Evolutionary conservation across 1,140 invertebrate species (phyloP).

Genomic region (Drosophila tani): DNA sequence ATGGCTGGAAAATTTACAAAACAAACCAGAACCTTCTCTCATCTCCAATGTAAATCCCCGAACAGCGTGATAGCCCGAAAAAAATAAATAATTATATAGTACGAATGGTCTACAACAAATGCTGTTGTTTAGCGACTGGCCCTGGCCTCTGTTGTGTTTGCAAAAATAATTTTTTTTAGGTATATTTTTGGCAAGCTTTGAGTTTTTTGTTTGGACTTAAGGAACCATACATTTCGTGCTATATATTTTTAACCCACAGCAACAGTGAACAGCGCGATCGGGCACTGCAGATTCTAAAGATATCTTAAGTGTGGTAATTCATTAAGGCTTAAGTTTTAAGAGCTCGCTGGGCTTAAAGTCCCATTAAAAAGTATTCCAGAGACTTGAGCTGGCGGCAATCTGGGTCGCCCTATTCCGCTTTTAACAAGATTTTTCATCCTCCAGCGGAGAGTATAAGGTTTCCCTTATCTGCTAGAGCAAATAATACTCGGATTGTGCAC

Average conservation of each 20-base stretch:
- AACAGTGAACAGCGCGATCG: not conserved
- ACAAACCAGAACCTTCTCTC: not conserved
- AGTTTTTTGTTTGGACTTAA: slow-evolving; percentile 8
- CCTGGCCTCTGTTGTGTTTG: slow-evolving; percentile 34
- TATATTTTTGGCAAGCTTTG: slow-evolving; percentile 54
- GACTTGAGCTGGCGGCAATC: slow-evolving; percentile 29
- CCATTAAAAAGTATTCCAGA: slow-evolving; percentile 25
- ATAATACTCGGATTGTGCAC: slow-evolving; percentile 30
- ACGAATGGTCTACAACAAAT: slow-evolving; percentile 21
- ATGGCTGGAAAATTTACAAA: slow-evolving; percentile 10
- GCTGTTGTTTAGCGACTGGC: slow-evolving; percentile 8
- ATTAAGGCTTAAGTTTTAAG: slow-evolving; percentile 23
- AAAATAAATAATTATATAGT: slow-evolving; percentile 26
- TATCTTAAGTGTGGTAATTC: slow-evolving; percentile 17
- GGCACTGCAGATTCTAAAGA: slow-evolving; percentile 12
- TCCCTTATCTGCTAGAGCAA: slow-evolving; percentile 36
- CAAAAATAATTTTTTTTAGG: slow-evolving; percentile 23
- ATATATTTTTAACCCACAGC: slow-evolving; percentile 21
- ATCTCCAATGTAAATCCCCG: slow-evolving; percentile 7
- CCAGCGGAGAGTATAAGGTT: slow-evolving; percentile 20
- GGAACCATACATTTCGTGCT: slow-evolving; percentile 21
- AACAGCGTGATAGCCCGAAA: not conserved
- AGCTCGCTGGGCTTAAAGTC: slow-evolving; percentile 24
- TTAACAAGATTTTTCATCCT: slow-evolving; percentile 35
- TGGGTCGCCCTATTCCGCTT: slow-evolving; percentile 34